Conservation (phyloP, 35 echinoderm and acorn worm species). For the Acanthaster planci region DNA sequence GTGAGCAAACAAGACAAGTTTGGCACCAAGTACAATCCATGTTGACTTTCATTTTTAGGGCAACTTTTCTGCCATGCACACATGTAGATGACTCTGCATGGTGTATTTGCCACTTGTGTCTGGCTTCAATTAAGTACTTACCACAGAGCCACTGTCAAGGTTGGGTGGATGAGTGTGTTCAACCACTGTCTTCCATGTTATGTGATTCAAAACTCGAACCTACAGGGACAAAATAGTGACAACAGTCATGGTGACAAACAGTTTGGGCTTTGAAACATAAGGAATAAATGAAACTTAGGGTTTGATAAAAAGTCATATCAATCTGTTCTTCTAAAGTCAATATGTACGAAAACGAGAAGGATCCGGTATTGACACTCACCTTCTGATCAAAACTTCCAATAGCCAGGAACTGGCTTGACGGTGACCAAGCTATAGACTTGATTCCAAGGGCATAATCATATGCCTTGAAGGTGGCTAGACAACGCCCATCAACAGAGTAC, state of each 20-base stretch:
- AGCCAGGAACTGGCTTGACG: slow-evolving; percentile 91
- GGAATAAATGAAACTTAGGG: neutral
- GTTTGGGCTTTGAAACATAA: neutral
- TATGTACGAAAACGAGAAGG: neutral
- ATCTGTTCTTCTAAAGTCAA: no score
- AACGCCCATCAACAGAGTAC: slow-evolving; percentile 96
- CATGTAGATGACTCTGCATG: no score
- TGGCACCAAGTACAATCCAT: no score
- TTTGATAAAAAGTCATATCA: no score
- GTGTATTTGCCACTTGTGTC: neutral
- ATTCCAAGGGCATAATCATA: slow-evolving; percentile 98
- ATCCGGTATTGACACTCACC: slow-evolving; percentile 36
- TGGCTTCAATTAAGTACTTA: slow-evolving; percentile 47
- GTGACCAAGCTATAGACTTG: slow-evolving; percentile 96
- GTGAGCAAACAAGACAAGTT: no score
- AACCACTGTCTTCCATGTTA: slow-evolving; percentile 98
- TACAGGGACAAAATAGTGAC: neutral
- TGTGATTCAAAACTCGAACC: slow-evolving; percentile 90
- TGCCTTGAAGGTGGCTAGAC: slow-evolving; percentile 94
- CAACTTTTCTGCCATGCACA: no score
- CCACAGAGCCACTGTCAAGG: slow-evolving; percentile 76
- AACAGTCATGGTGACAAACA: no score
- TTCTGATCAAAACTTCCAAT: slow-evolving; percentile 99
- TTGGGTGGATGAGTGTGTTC: slow-evolving; percentile 72
- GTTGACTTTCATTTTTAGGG: no score